These are phyloP conservation scores for Nipponia nippon DNA, from an alignment of 2,113 vertebrate genomes.

Conservation along the genomic window DNA sequence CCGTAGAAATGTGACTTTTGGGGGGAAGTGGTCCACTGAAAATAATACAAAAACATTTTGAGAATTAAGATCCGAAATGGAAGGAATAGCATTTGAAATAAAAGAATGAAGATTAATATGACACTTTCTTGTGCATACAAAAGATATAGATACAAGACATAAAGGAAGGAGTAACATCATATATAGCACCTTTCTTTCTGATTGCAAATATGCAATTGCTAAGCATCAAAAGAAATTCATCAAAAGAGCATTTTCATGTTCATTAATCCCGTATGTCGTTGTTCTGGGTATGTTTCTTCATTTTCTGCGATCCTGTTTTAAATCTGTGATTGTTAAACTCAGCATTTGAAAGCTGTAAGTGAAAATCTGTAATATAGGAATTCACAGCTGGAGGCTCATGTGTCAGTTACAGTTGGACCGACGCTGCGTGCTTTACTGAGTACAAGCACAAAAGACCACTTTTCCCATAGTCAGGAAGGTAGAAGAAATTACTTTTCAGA, in stretches of 20 bases:
- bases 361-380: not conserved
- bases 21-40: not conserved
- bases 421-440: not conserved
- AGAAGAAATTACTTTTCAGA: constrained; percentile 33
- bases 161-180: not conserved
- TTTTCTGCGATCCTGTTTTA: not conserved
- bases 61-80: not conserved
- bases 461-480: not conserved
- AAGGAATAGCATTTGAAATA: not conserved
- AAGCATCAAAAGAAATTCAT: not conserved
- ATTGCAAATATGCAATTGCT: not conserved
- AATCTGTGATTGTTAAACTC: not conserved
- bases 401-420: not conserved
- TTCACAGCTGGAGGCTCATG: constrained; percentile 31
- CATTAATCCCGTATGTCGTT: not conserved
- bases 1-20: not conserved
- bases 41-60: not conserved
- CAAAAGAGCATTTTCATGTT: not conserved
- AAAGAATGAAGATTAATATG: not conserved
- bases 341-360: not conserved
- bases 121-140: not conserved
- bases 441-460: not conserved
- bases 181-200: not conserved
- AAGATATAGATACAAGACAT: not conserved
- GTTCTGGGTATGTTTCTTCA: not conserved